Conservation (phyloP, 2,797 vertebrate species). For the Numenius phaeopus region DNA sequence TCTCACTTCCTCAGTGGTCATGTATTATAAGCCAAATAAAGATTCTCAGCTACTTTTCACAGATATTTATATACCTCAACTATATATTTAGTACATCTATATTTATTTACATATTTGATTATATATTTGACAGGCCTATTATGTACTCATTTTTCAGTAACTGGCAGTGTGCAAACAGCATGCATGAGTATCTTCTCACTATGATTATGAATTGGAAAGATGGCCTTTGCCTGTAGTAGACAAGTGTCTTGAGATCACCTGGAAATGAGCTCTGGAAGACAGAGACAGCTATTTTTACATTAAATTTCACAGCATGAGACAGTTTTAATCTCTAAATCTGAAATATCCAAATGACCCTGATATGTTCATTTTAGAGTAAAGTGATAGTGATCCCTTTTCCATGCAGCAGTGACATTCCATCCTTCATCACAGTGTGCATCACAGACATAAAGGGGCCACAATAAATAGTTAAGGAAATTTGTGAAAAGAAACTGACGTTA, state of each 20-base stretch:
- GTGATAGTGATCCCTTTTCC: background rate
- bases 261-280: conserved; percentile 35
- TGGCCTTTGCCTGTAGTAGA: background rate
- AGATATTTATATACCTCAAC: background rate
- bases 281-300: conserved; percentile 25
- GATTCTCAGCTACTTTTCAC: background rate
- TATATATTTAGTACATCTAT: background rate
- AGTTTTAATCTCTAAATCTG: conserved; percentile 48
- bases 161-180: background rate
- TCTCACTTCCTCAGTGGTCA: background rate
- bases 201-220: background rate
- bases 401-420: background rate
- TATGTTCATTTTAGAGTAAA: conserved; percentile 60
- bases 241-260: background rate
- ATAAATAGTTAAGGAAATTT: conserved; percentile 64
- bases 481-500: conserved; percentile 44
- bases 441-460: background rate
- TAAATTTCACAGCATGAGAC: conserved; percentile 38
- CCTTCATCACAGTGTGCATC: background rate
- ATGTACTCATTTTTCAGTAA: background rate
- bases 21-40: background rate
- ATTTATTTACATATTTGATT: background rate
- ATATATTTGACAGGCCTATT: background rate
- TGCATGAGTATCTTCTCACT: background rate
- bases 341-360: conserved; percentile 48